These are phyloP conservation scores for Varanus salvator DNA, from an alignment of 2,113 vertebrate genomes.

Conservation along the genomic window DNA sequence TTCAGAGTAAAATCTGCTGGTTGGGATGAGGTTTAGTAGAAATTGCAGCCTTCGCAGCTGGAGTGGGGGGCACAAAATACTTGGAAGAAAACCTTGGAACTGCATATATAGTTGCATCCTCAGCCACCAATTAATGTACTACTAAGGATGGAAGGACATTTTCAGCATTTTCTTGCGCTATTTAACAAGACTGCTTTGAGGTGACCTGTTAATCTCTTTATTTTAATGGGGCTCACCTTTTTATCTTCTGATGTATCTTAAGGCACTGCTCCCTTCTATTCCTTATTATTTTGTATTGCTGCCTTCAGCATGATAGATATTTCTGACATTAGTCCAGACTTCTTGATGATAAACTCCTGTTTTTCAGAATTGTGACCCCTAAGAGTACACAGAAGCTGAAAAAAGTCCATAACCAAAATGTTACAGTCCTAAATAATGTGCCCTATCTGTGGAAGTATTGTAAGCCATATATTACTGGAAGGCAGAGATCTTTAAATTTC, in stretches of 20 bases:
- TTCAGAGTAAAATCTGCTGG: background rate
- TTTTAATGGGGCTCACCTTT: background rate
- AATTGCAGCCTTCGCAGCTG: background rate
- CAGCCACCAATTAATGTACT: background rate
- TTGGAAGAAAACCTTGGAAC: background rate
- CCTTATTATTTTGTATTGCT: background rate
- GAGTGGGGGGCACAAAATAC: background rate
- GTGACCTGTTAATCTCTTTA: background rate
- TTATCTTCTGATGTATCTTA: background rate
- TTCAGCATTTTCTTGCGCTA: background rate
- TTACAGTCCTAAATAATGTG: slow-evolving; percentile 5
- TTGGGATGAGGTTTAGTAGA: background rate
- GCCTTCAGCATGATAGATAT: background rate
- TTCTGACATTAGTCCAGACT: slow-evolving; percentile 36
- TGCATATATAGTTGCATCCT: background rate
- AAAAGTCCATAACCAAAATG: slow-evolving; percentile 6
- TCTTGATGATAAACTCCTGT: slow-evolving; percentile 10
- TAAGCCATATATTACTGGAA: slow-evolving; percentile 22
- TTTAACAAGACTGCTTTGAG: background rate
- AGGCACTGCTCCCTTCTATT: background rate
- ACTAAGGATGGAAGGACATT: background rate
- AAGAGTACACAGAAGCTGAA: background rate
- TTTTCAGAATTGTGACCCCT: slow-evolving; percentile 10
- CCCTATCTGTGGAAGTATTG: slow-evolving; percentile 22
- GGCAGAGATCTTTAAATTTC: slow-evolving; percentile 21